Conservation (phyloP, 2,113 vertebrate genomes). For the Hipposideros armiger region DNA sequence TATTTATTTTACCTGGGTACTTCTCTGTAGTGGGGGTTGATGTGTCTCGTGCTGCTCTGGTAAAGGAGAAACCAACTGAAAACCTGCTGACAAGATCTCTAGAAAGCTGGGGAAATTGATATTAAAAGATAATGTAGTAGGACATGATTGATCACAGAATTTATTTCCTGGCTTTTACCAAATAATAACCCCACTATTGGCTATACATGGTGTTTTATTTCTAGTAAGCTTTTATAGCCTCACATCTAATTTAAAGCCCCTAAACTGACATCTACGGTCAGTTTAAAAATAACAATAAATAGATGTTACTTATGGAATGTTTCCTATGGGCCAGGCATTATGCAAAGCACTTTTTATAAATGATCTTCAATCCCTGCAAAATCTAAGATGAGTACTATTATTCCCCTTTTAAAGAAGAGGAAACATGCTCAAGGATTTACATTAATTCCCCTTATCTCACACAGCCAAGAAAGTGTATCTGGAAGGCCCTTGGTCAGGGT, state of each 20-base stretch:
- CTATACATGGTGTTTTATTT: not conserved
- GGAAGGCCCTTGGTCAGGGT: not conserved
- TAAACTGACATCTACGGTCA: not conserved
- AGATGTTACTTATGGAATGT: not conserved
- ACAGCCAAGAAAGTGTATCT: not conserved
- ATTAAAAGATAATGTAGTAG: not conserved
- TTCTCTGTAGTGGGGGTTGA: not conserved
- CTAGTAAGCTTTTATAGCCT: not conserved
- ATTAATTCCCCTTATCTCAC: not conserved
- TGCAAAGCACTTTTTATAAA: not conserved
- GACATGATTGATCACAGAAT: not conserved
- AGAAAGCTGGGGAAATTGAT: not conserved
- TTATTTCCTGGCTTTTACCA: not conserved
- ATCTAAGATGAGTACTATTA: not conserved
- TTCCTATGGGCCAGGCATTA: not conserved
- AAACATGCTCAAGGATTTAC: not conserved
- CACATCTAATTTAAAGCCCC: not conserved
- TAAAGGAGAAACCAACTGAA: not conserved
- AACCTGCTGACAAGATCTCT: not conserved
- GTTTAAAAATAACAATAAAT: not conserved
- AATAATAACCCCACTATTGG: not conserved
- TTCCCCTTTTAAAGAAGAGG: not conserved
- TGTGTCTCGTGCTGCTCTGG: not conserved
- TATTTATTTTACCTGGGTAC: not conserved
- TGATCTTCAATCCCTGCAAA: not conserved